Evolutionary conservation across 2,113 vertebrate genomes (phyloP).

Genomic region (Lathamus discolor): DNA sequence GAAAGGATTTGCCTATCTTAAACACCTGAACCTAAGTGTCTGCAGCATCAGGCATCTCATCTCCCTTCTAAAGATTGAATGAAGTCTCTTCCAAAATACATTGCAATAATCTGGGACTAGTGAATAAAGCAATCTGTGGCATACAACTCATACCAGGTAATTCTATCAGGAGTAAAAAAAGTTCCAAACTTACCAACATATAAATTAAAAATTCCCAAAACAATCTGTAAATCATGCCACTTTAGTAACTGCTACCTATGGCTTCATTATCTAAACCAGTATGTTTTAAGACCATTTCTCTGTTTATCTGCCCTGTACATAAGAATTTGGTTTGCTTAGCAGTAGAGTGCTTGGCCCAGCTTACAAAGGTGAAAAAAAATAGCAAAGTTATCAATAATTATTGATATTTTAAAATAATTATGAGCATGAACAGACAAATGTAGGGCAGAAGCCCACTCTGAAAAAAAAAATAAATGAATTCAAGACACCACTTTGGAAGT

Average conservation of each 20-base stretch:
- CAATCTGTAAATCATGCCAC: not conserved
- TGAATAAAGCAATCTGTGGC: not conserved
- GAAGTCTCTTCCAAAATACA: not conserved
- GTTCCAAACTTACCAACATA: not conserved
- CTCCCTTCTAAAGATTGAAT: not conserved
- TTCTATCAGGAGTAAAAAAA: not conserved
- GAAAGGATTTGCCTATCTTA: not conserved
- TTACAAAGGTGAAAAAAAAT: not conserved
- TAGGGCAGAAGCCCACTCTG: not conserved
- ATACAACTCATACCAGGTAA: not conserved
- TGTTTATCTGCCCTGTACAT: not conserved
- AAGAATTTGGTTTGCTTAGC: not conserved
- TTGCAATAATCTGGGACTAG: not conserved
- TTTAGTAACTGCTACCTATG: not conserved
- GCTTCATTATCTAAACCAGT: not conserved
- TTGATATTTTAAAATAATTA: not conserved
- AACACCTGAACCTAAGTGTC: not conserved
- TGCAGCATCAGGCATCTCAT: not conserved
- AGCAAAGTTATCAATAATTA: not conserved
- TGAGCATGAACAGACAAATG: not conserved
- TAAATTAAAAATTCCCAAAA: not conserved
- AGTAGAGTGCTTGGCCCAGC: not conserved
- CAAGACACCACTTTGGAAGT: not conserved
- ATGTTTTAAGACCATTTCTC: not conserved
- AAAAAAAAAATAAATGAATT: not conserved